A percentile compares a stretch with the other conserved stretches of the same genome.
These are phyloP conservation scores for Druceiella hillmani DNA, from an alignment of 2,888 invertebrate species.

Conservation along the genomic window DNA sequence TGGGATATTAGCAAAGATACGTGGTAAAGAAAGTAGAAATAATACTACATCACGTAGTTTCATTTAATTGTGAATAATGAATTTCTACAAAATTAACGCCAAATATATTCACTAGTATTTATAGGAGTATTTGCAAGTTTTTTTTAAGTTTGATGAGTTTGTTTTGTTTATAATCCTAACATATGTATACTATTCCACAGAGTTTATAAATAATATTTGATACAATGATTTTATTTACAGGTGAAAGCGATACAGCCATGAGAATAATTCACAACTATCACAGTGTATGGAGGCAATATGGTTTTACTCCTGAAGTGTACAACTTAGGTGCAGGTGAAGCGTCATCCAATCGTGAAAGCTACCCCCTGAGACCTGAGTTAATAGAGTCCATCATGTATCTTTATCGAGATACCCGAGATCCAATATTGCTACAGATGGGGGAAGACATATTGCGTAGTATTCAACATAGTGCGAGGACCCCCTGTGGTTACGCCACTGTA, in stretches of 20 bases:
- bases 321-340: slow-evolving; percentile 88
- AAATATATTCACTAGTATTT: no score
- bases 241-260: slow-evolving; percentile 87
- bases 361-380: slow-evolving; percentile 93
- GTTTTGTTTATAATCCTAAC: background rate
- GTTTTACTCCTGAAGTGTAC: slow-evolving; percentile 97
- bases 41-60: no score
- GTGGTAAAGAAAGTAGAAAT: no score
- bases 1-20: no score
- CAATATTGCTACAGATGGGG: slow-evolving; percentile 85
- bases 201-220: background rate
- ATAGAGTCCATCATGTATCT: slow-evolving; percentile 97
- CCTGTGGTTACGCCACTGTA: slow-evolving; percentile 97
- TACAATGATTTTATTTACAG: slow-evolving; percentile 34
- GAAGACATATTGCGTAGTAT: slow-evolving; percentile 91
- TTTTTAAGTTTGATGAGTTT: no score
- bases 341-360: slow-evolving; percentile 76
- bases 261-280: slow-evolving; percentile 94
- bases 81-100: no score
- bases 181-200: background rate
- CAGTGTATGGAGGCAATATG: slow-evolving; percentile 95
- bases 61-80: no score
- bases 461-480: slow-evolving; percentile 86
- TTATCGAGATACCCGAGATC: slow-evolving; percentile 91
- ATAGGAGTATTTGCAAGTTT: no score